phyloP scores from a whole-genome alignment of 1,140 invertebrate genomes.

The Papilio helenus region DNA sequence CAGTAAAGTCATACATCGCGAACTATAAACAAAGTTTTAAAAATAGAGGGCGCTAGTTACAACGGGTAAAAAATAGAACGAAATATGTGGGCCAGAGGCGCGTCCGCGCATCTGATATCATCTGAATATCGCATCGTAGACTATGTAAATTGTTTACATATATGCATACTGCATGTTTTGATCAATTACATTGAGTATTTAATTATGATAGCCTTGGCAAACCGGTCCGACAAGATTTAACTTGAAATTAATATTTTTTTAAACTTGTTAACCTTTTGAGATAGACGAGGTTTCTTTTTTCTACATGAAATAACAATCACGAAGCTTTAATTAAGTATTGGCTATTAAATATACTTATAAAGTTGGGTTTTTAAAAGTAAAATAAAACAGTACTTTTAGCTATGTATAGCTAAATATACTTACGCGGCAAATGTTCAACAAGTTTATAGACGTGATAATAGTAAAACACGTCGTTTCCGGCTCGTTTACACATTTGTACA shows the following conservation, averaged over 20 bases:
- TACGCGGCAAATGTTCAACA: conserved; percentile 11
- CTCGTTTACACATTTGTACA: background rate
- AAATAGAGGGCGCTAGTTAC: conserved; percentile 74
- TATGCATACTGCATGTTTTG: conserved; percentile 1
- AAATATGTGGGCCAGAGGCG: conserved; percentile 74
- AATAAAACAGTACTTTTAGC: background rate
- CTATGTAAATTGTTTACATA: conserved; percentile 1
- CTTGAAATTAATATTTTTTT: background rate
- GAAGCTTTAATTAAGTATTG: background rate
- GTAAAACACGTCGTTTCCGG: background rate
- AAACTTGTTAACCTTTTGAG: conserved; percentile 9
- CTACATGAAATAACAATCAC: background rate
- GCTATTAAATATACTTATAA: background rate
- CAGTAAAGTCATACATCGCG: conserved; percentile 63
- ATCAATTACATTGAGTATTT: background rate
- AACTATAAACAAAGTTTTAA: conserved; percentile 78
- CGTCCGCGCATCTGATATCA: conserved; percentile 61
- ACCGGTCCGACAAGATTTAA: background rate
- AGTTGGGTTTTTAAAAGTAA: background rate
- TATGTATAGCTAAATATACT: background rate
- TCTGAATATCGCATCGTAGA: conserved; percentile 17
- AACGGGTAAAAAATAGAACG: conserved; percentile 73
- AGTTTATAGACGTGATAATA: conserved; percentile 17
- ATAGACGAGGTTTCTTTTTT: background rate
- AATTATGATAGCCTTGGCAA: background rate